These are phyloP conservation scores for Clusia tigrina DNA, from an alignment of 2,888 invertebrate species.

Conservation along the genomic window DNA sequence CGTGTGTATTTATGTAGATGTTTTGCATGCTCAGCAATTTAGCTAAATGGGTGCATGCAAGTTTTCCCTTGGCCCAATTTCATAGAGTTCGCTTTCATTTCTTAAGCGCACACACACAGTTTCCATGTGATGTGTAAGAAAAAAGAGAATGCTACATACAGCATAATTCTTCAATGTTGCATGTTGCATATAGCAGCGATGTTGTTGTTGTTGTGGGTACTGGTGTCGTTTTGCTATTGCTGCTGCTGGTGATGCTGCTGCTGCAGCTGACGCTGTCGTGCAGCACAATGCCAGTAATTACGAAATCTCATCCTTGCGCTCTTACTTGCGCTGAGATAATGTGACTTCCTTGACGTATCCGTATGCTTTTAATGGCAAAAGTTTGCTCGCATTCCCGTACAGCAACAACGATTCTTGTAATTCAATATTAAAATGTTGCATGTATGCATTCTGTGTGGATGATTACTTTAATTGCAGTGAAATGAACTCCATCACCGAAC, in stretches of 20 bases:
- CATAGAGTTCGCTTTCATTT: too few species aligned
- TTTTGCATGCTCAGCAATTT: constrained; percentile 43
- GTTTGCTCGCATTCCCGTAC: neutral
- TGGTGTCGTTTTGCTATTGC: neutral
- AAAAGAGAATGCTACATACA: neutral
- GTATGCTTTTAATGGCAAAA: neutral
- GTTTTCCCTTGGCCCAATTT: constrained; percentile 42
- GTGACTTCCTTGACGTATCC: neutral
- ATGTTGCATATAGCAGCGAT: too few species aligned
- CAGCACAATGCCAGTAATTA: neutral
- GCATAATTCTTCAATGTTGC: neutral
- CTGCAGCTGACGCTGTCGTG: neutral
- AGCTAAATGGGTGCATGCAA: constrained; percentile 54
- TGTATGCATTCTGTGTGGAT: neutral
- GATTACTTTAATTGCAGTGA: neutral
- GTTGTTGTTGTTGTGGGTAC: neutral
- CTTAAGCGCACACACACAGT: constrained; percentile 26
- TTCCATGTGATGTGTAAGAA: neutral
- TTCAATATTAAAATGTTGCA: neutral
- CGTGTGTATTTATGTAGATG: constrained; percentile 50
- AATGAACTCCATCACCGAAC: too few species aligned
- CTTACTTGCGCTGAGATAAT: neutral
- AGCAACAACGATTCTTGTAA: neutral
- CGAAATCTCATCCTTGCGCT: neutral
- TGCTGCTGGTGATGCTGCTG: neutral